Evolutionary conservation across 2,888 invertebrate species (phyloP), one percentile per base, ranked within the genome.

Genomic region (Drosophila emarginata): DNA sequence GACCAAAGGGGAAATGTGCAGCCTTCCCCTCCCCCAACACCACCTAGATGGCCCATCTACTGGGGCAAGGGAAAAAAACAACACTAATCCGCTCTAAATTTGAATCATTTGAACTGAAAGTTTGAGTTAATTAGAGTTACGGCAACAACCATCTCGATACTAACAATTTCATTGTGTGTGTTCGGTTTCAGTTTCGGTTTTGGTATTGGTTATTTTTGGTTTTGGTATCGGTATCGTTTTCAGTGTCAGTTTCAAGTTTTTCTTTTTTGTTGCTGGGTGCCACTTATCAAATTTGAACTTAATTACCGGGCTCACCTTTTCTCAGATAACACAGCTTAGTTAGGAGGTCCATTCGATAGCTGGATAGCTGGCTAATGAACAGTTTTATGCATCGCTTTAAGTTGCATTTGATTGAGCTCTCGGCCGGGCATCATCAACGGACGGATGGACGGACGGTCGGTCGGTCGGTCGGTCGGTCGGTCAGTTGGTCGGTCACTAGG

Each of bases 271-370:
- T 21, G 21, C 73, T 67, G 40, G 67, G 69, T 78, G 53, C 69
- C 77, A 79, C 86, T 80, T 85, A 85, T 80, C 88, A 82, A 87
- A 85, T 77, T 71, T 74, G 66, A 81, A 79, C 69, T 81, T 81
- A 86, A 81, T 81, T 81, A 88, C 83, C 37, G 62, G 80, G 23
- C 67, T 80, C 71, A 74, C 75, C 75, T 71, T 74, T 18, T 45
- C 70, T 71, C 61, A 59, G 83, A 80, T 79, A 83, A 65, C 68
- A 45, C 18, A 45, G 45, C 45, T 45, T 45, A 45, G 61, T 62
- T 40, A 40, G 53, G 21, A 57, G 39, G n/a, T 39, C 9, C 53
- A 21, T 45, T 45, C 4, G 45, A 56, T 74, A 54, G 57, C 58
- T 28, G 57, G 54, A 18, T 21, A 40, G 64, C 32, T 32, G 76